Percentiles rank a stretch among this genome's conserved stretches.
phyloP scores from a whole-genome alignment of 2,797 vertebrate genomes.

The Acomys russatus region DNA sequence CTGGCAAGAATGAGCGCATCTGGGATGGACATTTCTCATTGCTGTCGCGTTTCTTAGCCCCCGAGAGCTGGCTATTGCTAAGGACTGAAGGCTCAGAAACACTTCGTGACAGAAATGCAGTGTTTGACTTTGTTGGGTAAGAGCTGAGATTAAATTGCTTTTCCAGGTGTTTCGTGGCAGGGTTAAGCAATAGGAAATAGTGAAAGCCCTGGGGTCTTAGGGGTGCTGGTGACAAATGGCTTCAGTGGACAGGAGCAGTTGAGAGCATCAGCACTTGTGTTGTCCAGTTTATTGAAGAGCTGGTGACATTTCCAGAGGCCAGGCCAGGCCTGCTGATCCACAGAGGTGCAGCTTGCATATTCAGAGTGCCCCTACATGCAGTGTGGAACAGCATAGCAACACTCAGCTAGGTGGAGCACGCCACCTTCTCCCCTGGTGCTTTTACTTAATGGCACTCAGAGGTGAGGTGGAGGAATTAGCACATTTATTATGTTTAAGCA shows the following conservation, averaged over 20 bases:
- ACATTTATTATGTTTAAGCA: not conserved
- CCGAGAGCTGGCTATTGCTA: not conserved
- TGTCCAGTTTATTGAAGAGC: not conserved
- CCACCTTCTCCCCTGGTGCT: not conserved
- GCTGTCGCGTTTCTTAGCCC: not conserved
- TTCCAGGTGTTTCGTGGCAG: conserved; percentile 18
- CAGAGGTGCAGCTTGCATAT: not conserved
- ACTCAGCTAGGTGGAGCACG: no score
- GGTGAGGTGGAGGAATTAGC: no score
- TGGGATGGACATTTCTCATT: not conserved
- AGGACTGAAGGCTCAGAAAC: not conserved
- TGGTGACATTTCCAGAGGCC: accelerated
- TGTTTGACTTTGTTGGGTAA: conserved; percentile 48
- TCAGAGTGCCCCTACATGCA: not conserved
- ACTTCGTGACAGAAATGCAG: not conserved
- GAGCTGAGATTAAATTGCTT: conserved; percentile 51
- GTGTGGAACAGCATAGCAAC: not conserved
- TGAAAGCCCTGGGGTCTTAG: not conserved
- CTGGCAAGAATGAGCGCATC: conserved; percentile 8
- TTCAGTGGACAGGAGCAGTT: not conserved
- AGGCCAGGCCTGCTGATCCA: not conserved
- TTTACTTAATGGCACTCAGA: not conserved
- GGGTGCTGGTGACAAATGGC: not conserved
- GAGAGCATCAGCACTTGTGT: not conserved
- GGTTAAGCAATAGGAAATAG: not conserved